Percentiles rank a stretch among this genome's conserved stretches.
Evolutionary conservation across 2,113 vertebrate species (phyloP).

Genomic region (Choloepus hoffmanni): DNA sequence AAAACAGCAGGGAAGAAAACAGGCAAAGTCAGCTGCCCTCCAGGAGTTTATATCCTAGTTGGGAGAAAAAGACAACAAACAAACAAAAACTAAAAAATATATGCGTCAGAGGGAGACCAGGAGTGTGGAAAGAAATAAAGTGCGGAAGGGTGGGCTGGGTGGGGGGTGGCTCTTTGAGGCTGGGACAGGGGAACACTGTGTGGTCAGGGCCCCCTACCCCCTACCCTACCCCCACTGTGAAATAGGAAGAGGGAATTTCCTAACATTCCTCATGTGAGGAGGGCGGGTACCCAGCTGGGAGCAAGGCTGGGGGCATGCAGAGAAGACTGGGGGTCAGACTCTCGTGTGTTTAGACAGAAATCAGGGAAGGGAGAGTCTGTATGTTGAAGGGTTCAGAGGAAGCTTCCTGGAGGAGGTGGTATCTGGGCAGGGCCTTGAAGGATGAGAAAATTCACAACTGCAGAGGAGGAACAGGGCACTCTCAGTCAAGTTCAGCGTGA

Average conservation of each 20-base stretch:
- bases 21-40: background rate
- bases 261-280: background rate
- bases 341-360: background rate
- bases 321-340: background rate
- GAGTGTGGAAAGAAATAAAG: fast-evolving
- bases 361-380: background rate
- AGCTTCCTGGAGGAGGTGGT: background rate
- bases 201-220: background rate
- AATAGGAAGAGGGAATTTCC: background rate
- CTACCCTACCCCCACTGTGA: background rate
- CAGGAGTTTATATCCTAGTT: background rate
- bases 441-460: background rate
- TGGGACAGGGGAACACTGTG: background rate
- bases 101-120: background rate
- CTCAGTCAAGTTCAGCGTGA: background rate
- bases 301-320: background rate
- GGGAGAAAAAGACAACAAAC: background rate
- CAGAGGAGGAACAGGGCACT: background rate
- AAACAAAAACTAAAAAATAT: background rate
- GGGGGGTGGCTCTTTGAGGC: fast-evolving
- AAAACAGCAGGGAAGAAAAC: background rate
- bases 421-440: background rate
- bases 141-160: fast-evolving
- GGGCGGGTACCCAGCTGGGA: background rate
- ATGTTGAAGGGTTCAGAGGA: background rate